These are phyloP conservation scores for Strigamia maritima DNA, from an alignment of 2,888 invertebrate species.

Conservation along the genomic window DNA sequence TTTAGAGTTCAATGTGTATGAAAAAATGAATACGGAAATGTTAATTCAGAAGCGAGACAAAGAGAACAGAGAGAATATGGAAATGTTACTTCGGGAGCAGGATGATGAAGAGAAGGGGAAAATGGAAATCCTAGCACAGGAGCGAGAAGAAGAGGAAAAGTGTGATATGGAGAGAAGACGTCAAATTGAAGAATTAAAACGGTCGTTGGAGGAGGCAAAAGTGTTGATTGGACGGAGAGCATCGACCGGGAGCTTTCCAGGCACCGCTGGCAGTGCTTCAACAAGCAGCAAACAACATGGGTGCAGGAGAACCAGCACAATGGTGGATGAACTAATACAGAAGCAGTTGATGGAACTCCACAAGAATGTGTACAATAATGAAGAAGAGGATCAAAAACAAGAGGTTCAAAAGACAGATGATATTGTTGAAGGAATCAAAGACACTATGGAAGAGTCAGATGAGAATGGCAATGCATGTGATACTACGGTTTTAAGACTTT, in stretches of 20 bases:
- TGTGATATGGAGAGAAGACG: not conserved
- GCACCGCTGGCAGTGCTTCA: not conserved
- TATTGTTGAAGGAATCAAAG: not conserved
- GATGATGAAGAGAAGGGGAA: too few species aligned
- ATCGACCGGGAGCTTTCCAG: slow-evolving; percentile 28
- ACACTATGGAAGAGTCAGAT: not conserved
- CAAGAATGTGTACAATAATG: not conserved
- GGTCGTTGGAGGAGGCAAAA: not conserved
- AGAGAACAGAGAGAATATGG: not conserved
- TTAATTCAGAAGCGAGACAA: not conserved
- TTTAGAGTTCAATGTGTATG: too few species aligned
- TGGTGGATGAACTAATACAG: slow-evolving; percentile 24
- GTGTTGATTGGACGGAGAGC: not conserved
- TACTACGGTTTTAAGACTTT: too few species aligned
- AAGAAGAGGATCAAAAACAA: too few species aligned
- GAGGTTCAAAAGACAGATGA: not conserved
- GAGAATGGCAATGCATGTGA: too few species aligned
- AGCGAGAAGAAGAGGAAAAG: not conserved
- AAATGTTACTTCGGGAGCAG: too few species aligned
- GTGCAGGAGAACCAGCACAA: not conserved
- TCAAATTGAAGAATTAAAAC: not conserved
- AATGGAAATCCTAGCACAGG: not conserved
- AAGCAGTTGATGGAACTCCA: slow-evolving; percentile 18
- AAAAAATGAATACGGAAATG: too few species aligned
- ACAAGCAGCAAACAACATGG: not conserved